Conservation (phyloP, 2,113 vertebrate species). For the Thinocorus orbignyianus region DNA sequence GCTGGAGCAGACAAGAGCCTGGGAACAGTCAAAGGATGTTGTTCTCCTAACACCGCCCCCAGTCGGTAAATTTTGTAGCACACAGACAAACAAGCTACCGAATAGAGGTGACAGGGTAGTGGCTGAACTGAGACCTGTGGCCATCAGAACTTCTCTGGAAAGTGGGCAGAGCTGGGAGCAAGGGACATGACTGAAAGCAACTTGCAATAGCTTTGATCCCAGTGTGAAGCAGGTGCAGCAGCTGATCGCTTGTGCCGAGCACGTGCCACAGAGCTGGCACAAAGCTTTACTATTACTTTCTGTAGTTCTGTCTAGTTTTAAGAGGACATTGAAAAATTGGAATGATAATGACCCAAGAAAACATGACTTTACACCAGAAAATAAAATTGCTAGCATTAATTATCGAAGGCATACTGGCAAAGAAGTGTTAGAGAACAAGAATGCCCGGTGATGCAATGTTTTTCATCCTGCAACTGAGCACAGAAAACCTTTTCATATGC, state of each 20-base stretch:
- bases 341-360: constrained; percentile 68
- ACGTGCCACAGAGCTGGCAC: constrained; percentile 7
- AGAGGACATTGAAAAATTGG: constrained; percentile 34
- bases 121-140: neutral
- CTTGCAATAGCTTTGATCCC: neutral
- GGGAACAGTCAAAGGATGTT: neutral
- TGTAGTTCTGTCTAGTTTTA: constrained; percentile 14
- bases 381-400: constrained; percentile 70
- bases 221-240: neutral
- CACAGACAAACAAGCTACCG: neutral
- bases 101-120: neutral
- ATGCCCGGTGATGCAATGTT: constrained; percentile 75
- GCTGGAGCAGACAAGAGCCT: neutral
- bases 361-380: constrained; percentile 70
- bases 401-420: constrained; percentile 62
- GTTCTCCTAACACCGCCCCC: neutral
- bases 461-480: constrained; percentile 73
- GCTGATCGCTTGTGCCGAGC: constrained; percentile 4
- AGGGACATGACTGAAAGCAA: constrained; percentile 19
- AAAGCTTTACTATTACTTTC: constrained; percentile 56
- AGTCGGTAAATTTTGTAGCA: neutral
- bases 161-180: neutral
- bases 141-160: neutral
- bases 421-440: constrained; percentile 72
- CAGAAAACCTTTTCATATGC: constrained; percentile 82